Percentiles rank a stretch among this genome's conserved stretches.
Conservation (phyloP, 2,797 vertebrate species). For the Tangara arthus region DNA sequence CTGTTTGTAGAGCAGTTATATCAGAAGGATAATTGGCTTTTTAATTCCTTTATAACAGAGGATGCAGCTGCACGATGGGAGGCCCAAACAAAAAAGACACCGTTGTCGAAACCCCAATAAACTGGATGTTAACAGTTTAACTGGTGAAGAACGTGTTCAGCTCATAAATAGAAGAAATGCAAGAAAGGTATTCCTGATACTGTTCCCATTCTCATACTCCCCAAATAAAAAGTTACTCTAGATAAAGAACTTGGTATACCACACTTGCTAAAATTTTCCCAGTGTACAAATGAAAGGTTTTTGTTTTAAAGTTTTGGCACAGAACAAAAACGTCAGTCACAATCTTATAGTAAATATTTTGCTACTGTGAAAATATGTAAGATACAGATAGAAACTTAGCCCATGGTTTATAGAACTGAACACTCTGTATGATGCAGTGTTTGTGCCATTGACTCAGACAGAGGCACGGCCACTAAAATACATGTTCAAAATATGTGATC, state of each 20-base stretch:
- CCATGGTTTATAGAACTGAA: background rate
- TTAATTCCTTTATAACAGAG: conserved; percentile 72
- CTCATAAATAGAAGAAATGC: conserved; percentile 98
- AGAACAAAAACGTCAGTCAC: background rate
- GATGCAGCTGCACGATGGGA: conserved; percentile 90
- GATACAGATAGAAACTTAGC: background rate
- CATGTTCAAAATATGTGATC: background rate
- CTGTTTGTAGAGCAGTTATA: background rate
- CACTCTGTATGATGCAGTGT: accelerated
- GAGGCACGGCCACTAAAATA: background rate
- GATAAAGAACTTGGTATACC: background rate
- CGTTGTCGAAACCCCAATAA: conserved; percentile 98
- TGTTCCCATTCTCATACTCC: background rate
- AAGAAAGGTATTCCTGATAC: conserved; percentile 82
- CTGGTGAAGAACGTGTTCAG: conserved; percentile 96
- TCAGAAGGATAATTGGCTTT: background rate
- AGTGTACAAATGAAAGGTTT: background rate
- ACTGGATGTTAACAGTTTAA: conserved; percentile 95
- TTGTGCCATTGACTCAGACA: background rate
- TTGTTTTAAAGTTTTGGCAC: background rate
- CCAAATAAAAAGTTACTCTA: background rate
- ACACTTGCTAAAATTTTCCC: background rate
- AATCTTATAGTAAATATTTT: background rate
- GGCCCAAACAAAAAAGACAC: conserved; percentile 97
- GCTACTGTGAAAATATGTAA: background rate